These are phyloP conservation scores for Genyomyrus donnyi DNA, from an alignment of 2,113 vertebrate genomes.

Conservation along the genomic window DNA sequence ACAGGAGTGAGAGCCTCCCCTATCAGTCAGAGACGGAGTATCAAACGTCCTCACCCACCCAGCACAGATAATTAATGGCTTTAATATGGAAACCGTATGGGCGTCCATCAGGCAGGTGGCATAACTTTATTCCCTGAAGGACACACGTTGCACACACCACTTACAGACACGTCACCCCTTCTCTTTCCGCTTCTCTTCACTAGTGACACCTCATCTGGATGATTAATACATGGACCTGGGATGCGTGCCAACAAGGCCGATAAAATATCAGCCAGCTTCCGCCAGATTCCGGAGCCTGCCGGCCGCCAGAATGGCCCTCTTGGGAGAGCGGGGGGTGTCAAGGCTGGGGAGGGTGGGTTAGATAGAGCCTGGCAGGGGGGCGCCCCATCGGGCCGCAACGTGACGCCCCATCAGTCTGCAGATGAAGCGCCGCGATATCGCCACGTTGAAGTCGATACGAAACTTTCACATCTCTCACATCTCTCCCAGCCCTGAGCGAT, in stretches of 20 bases:
- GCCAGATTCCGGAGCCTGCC: background rate
- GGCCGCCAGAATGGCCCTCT: background rate
- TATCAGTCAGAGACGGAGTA: background rate
- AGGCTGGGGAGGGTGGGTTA: background rate
- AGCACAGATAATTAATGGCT: background rate
- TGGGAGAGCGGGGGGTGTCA: background rate
- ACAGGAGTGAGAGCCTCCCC: background rate
- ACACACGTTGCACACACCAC: background rate
- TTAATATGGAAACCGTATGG: constrained; percentile 11
- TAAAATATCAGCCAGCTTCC: background rate
- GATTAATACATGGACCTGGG: background rate
- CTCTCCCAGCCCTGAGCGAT: background rate
- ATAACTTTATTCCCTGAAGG: constrained; percentile 6
- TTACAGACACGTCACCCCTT: background rate
- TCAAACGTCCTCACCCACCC: background rate
- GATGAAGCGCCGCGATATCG: background rate
- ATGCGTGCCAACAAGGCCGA: background rate
- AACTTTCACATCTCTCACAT: background rate
- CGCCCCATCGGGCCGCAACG: too few species aligned
- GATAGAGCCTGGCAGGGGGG: background rate
- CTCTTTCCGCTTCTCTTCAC: constrained; percentile 11
- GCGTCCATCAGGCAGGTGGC: background rate
- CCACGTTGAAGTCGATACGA: background rate
- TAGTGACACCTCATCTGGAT: constrained; percentile 3
- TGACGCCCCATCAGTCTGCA: background rate